Evolutionary conservation across 2,797 vertebrate species (phyloP), one percentile per base, ranked within the genome.

Genomic region (Ibycter americanus): DNA sequence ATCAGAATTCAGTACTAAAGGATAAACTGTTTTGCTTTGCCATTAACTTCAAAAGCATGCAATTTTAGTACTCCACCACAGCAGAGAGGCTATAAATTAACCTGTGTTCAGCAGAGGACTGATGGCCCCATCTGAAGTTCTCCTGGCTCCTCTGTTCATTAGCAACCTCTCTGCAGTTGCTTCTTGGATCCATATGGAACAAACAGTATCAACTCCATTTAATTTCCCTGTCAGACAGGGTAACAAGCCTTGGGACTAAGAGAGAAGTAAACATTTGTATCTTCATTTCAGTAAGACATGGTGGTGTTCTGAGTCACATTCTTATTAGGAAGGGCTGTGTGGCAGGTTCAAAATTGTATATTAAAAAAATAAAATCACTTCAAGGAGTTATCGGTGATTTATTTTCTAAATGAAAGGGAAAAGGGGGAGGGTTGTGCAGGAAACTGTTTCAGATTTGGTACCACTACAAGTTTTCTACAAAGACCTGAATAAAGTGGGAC

Each of bases 31-130:
- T 80, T 90, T 83, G 29, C 58, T 90, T 81, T 84, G n/a, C n/a
- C 66, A 82, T 90, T 95, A 79, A 49, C 51, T 76, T 91, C 71
- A 87, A 89, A 93, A 94, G 66, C 90, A 80, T 61, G 29, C 31
- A 66, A 79, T 95, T 94, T 95, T 65, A 80, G 66, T 79, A 19
- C 83, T 92, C 71, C 55, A 77, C 6, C 56, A 81, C 25, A 80
- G 70, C 40, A 71, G 32, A 91, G 55, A 80, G 89, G 34, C 49
- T 52, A 8, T 63, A 66, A 87, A 96, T 83, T 59, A 70, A 32
- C 20, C 16, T 82, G 15, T 47, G 71, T 5, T 80, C 73, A 84
- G 55, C 49, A 68, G 51, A 81, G 32, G 22, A 93, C 32, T 3
- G 11, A 36, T 17, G 66, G 51, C 62, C 46, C 72, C 73, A 66